A percentile compares a stretch with the other conserved stretches of the same genome.
phyloP scores from a whole-genome alignment of 2,888 invertebrate genomes.

The Myopa testacea region DNA sequence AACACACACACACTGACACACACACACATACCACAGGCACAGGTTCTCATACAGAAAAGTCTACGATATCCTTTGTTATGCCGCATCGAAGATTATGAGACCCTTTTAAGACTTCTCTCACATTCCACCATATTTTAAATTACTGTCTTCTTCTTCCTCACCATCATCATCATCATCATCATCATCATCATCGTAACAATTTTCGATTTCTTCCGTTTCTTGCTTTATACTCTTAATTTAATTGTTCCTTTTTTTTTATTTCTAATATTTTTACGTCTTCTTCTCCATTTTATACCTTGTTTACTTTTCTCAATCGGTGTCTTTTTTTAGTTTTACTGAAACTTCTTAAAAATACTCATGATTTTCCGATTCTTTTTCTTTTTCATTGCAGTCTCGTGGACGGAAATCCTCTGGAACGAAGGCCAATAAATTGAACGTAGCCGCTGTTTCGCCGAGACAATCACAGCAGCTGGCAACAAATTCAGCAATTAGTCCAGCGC shows the following conservation, averaged over 20 bases:
- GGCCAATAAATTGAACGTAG: slow-evolving; percentile 65
- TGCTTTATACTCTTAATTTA: slow-evolving; percentile 32
- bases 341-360: background rate
- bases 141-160: too few species aligned
- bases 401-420: slow-evolving; percentile 63
- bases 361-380: slow-evolving; percentile 28
- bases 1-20: slow-evolving; percentile 3
- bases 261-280: too few species aligned
- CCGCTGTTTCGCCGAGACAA: slow-evolving; percentile 60
- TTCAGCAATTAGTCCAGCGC: slow-evolving; percentile 61
- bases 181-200: background rate
- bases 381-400: slow-evolving; percentile 61
- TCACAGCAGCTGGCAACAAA: slow-evolving; percentile 46
- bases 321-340: too few species aligned
- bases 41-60: background rate
- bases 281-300: too few species aligned
- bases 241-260: slow-evolving; percentile 13
- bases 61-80: background rate
- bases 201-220: slow-evolving; percentile 39
- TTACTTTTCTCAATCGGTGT: too few species aligned
- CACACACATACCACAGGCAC: background rate
- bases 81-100: slow-evolving; percentile 16
- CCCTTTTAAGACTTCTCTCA: slow-evolving; percentile 3
- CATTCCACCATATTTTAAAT: too few species aligned
- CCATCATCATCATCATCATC: too few species aligned